These are phyloP conservation scores for Capromys pilorides DNA, from an alignment of 2,797 vertebrate genomes.

Conservation along the genomic window DNA sequence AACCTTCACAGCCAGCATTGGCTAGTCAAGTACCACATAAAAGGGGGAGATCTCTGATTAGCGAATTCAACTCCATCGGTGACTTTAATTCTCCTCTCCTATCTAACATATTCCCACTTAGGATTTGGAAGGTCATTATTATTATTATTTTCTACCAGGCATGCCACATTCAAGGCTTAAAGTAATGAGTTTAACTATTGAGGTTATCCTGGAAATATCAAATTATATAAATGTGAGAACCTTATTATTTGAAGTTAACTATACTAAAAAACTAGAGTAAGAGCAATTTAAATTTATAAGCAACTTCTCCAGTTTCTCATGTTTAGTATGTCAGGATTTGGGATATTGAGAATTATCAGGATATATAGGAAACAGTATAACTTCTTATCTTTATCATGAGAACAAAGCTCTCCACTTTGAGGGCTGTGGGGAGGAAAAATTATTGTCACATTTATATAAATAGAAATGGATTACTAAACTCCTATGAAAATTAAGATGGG, in stretches of 20 bases:
- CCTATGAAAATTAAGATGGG: neutral
- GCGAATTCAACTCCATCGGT: neutral
- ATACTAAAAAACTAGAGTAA: slow-evolving; percentile 26
- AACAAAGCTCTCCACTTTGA: neutral
- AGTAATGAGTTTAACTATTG: neutral
- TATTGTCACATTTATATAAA: neutral
- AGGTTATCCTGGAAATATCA: neutral
- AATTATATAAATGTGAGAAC: neutral
- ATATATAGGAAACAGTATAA: neutral
- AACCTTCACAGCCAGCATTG: neutral
- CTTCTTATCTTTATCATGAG: neutral
- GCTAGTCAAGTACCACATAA: neutral
- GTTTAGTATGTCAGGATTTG: neutral
- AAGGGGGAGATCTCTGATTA: neutral
- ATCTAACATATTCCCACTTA: neutral
- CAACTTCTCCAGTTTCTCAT: slow-evolving; percentile 3
- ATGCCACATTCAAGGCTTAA: neutral
- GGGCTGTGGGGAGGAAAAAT: neutral
- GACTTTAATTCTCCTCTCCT: neutral
- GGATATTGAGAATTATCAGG: neutral
- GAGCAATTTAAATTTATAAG: neutral
- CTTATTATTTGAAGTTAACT: neutral
- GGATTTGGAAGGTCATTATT: neutral
- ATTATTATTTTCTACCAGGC: neutral
- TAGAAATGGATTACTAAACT: neutral